Evolutionary conservation across 2,888 invertebrate genomes (phyloP), one percentile per base, ranked within the genome.

Genomic region (Brachyptera putata): DNA sequence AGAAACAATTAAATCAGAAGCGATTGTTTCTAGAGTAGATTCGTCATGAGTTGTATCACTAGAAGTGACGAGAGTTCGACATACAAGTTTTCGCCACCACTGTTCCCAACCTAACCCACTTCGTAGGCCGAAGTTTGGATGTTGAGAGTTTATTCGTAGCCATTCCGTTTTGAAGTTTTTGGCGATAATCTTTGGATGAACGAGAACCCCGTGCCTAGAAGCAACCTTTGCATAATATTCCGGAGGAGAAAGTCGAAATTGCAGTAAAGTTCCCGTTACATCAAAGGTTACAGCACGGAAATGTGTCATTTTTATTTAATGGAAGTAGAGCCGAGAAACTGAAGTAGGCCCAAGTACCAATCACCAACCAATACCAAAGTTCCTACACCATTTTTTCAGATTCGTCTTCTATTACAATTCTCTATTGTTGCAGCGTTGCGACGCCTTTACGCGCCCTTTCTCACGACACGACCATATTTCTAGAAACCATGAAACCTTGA

Each of bases 191-290:
- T 82, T 73, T 34, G 80, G 77, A 62, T 85, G 81, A 56, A 83
- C 82, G 43, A 75, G 70, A 30, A 87, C 79, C 0, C 92, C 93
- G 71, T 88, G 81, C 58, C 83, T 77, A 3, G 79, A 77, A 3
- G 87, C 92, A 59, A 88, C 80, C 64, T 82, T 78, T 7, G 83
- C 80, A 73, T 95, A 95, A 70, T 87, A 84, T 65, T 85, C 79
- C 67, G 86, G 88, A n/a, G 87, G 85, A 55, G 84, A 78, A 11
- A 80, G 75, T 53, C 82, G 80, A 69, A 91, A 87, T 68, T 84
- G 82, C 34, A 95, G 74, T 43, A 95, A 74, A 0, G 95, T 95
- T 67, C 91, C 90, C 13, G 91, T 94, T 57, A 89, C 87, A 75
- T 95, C 95, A 73, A 95, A 92, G 11, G 95, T 95, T 56, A 95